phyloP scores from a whole-genome alignment of 2,797 vertebrate species.

The Gymnopithys bicolor region DNA sequence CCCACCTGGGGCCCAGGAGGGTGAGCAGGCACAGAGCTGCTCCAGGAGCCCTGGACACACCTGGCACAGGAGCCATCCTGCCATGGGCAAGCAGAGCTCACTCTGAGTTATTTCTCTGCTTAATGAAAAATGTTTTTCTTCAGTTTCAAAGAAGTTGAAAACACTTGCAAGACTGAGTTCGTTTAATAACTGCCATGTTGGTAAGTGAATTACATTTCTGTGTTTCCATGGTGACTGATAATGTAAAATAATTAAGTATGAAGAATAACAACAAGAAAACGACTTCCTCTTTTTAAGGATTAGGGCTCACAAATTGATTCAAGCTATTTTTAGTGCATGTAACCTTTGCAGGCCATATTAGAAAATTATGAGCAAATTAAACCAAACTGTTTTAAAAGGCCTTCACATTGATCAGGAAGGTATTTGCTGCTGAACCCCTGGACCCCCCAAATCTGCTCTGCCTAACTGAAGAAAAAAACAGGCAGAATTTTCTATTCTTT shows the following conservation, averaged over 20 bases:
- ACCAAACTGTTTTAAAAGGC: slow-evolving; percentile 54
- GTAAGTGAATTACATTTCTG: slow-evolving; percentile 66
- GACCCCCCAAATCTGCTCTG: no score
- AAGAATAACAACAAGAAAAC: slow-evolving; percentile 78
- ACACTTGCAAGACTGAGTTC: slow-evolving; percentile 64
- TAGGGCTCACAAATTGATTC: slow-evolving; percentile 73
- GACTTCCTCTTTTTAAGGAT: slow-evolving; percentile 78
- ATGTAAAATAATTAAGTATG: slow-evolving; percentile 78
- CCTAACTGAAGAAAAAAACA: background rate
- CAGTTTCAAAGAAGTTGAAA: slow-evolving; percentile 48
- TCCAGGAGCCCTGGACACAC: background rate
- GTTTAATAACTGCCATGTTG: slow-evolving; percentile 52
- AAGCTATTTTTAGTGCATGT: slow-evolving; percentile 69
- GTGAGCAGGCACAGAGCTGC: no score
- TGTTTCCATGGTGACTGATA: slow-evolving; percentile 76
- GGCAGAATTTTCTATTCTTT: background rate
- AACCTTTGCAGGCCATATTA: slow-evolving; percentile 62
- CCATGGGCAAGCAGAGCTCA: background rate
- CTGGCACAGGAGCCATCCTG: background rate
- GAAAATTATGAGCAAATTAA: slow-evolving; percentile 66
- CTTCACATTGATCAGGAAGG: slow-evolving; percentile 47
- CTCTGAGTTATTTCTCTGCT: background rate
- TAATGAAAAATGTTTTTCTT: slow-evolving; percentile 40
- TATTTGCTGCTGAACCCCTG: slow-evolving; percentile 2
- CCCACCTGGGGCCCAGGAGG: background rate